phyloP scores from a whole-genome alignment of 2,888 invertebrate species.

The Parascotia fuliginaria region DNA sequence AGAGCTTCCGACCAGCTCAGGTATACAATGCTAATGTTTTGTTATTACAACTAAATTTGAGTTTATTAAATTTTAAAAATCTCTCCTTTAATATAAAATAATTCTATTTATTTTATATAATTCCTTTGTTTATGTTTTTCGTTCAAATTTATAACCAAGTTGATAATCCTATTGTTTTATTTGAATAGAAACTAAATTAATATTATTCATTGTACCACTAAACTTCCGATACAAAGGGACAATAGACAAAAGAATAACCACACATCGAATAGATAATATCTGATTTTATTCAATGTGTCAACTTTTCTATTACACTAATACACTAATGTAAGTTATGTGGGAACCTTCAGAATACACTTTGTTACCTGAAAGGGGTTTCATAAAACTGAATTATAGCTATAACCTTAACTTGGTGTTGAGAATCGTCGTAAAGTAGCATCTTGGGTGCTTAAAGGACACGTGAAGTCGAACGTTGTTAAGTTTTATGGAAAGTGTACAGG shows the following conservation, averaged over 20 bases:
- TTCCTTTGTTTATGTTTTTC: neutral
- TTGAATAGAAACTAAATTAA: conserved; percentile 17
- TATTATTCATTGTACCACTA: conserved; percentile 27
- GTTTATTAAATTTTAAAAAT: conserved; percentile 23
- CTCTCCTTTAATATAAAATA: conserved; percentile 17
- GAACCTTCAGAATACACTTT: conserved; percentile 76
- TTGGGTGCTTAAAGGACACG: conserved; percentile 76
- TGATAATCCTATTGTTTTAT: conserved; percentile 2
- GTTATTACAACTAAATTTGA: conserved; percentile 27
- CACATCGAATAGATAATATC: conserved; percentile 26
- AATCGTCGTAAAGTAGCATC: conserved; percentile 81
- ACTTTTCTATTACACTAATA: conserved; percentile 29
- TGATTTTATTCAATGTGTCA: conserved; percentile 18
- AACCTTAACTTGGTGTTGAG: conserved; percentile 80
- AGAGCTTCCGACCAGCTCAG: conserved; percentile 23
- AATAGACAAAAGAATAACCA: conserved; percentile 61
- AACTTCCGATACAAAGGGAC: conserved; percentile 39
- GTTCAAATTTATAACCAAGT: neutral
- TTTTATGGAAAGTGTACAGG: conserved; percentile 77
- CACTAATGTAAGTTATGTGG: conserved; percentile 66
- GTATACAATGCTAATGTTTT: conserved; percentile 28
- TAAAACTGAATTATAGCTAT: conserved; percentile 84
- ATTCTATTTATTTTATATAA: neutral
- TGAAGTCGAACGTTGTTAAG: conserved; percentile 76
- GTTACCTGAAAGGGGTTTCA: conserved; percentile 81